Evolutionary conservation across 1,140 invertebrate genomes (phyloP), one percentile per base, ranked within the genome.

Genomic region (Varroa destructor): DNA sequence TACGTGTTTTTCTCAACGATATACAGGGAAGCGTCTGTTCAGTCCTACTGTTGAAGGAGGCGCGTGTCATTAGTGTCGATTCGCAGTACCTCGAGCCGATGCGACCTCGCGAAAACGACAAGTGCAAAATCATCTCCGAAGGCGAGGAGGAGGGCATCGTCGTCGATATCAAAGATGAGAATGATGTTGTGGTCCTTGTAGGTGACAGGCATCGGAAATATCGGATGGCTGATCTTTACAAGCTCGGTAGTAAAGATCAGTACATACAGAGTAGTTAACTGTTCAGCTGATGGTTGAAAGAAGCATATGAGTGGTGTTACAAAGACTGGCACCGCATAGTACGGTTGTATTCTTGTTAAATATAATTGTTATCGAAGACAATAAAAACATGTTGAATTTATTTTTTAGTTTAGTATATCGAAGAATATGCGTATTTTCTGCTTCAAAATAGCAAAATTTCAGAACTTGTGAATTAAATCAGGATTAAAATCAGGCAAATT

Each of bases 11-110:
- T 79, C 76, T 43, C 8, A 5, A 25, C 25, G 25, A 25, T 25
- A 25, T 25, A 51, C 75, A 87, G 85, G 90, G 89, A 76, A 88
- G 87, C 0, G 88, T 89, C 84, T 95, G 91, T 77, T 86, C 89
- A 0, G 86, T 97, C 61, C 95, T 89, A 79, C 80, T 97, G 72
- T 86, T 87, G 0, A 86, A 86, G 71, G 90, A 95, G 80, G 86
- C 86, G 72, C 85, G 92, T 72, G 87, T 89, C 4, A 88, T 95
- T 0, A 93, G 87, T 76, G 86, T 97, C 74, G 81, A 87, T 10
- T 86, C 87, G 72, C 89, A 93, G 74, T 86, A 92, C 78, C 79
- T 98, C 74, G 90, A 93, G 77, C 94, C 94, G 12, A 88, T 96
- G 0, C 82, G 86, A 71, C 95, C 95, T 8, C 84, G 86, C 73